Conservation (phyloP, 2,888 invertebrate species). For the Ypsolopha sequella region DNA sequence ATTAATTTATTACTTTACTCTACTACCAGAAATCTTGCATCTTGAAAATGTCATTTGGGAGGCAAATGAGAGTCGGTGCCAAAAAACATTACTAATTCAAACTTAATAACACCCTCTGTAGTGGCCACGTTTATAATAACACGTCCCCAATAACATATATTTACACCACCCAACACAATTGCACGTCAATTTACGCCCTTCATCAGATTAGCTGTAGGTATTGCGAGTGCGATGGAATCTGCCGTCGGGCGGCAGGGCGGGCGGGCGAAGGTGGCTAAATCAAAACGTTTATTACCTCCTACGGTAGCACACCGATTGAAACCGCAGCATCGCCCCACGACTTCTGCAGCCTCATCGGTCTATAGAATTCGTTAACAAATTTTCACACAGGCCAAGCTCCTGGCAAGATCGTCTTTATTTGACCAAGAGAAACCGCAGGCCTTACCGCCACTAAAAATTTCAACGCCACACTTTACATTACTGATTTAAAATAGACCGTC, state of each 20-base stretch:
- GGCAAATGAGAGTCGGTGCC: no score
- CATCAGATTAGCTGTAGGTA: neutral
- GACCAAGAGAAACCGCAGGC: conserved; percentile 62
- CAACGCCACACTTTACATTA: conserved; percentile 6
- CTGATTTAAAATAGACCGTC: neutral
- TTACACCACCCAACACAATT: no score
- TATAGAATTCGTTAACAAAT: conserved; percentile 68
- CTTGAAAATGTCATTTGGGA: no score
- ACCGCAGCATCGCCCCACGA: conserved; percentile 53
- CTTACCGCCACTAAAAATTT: conserved; percentile 27
- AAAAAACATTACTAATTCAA: no score
- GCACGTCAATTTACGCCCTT: neutral
- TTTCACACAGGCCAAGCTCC: conserved; percentile 60
- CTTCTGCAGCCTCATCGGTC: conserved; percentile 63
- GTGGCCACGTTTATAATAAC: no score
- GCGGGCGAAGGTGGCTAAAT: conserved; percentile 39
- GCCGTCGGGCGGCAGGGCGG: conserved; percentile 2
- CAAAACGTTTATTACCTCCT: conserved; percentile 58
- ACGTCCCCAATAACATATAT: no score
- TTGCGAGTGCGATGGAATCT: neutral
- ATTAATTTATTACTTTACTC: no score
- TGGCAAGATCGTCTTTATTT: conserved; percentile 67
- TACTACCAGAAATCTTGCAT: no score
- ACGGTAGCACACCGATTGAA: conserved; percentile 61
- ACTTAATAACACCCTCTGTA: no score